A percentile compares a stretch with the other conserved stretches of the same genome.
phyloP scores from a whole-genome alignment of 2,888 invertebrate species.

The Stenchaetothrips biformis region DNA sequence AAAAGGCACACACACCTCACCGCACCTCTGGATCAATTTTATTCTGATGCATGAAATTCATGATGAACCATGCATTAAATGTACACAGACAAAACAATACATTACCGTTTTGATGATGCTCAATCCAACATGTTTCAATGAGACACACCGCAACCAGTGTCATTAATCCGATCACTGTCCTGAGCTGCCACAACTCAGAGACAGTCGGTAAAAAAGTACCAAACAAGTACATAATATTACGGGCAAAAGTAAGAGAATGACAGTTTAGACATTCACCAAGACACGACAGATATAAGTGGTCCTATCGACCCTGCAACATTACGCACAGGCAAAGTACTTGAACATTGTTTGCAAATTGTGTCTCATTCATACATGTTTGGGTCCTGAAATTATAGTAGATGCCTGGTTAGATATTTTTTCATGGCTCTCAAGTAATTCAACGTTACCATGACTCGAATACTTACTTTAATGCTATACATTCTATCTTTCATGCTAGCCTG shows the following conservation, averaged over 20 bases:
- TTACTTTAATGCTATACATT: too few species aligned
- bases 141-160: background rate
- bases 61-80: background rate
- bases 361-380: background rate
- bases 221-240: background rate
- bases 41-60: background rate
- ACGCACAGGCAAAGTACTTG: too few species aligned
- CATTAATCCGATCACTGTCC: background rate
- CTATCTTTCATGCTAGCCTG: background rate
- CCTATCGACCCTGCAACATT: too few species aligned
- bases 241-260: background rate
- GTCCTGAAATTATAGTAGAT: too few species aligned
- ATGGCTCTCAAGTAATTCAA: too few species aligned
- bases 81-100: background rate
- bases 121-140: background rate
- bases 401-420: too few species aligned
- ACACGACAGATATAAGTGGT: too few species aligned
- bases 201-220: background rate
- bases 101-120: background rate
- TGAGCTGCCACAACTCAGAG: background rate
- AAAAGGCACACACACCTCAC: background rate
- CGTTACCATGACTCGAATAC: too few species aligned
- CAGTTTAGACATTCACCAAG: too few species aligned
- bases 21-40: background rate
- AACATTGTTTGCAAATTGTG: background rate